phyloP scores from a whole-genome alignment of 1,140 invertebrate species.

The Patella vulgata region DNA sequence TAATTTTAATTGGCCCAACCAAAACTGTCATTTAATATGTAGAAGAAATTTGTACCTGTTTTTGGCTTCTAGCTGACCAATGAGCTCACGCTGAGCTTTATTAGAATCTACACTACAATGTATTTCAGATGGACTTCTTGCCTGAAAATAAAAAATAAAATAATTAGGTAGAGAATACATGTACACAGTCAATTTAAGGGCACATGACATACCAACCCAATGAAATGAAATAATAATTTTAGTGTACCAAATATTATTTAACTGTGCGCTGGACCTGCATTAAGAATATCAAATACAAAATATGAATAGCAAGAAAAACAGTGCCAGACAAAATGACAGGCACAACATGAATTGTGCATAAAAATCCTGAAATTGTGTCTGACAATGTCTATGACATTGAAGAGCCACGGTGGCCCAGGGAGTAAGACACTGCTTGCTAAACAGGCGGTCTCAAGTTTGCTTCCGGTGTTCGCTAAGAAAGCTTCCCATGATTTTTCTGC shows the following conservation, averaged over 20 bases:
- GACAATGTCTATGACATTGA: too few species aligned
- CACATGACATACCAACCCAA: constrained; percentile 1
- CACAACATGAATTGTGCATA: too few species aligned
- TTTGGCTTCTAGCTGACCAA: constrained; percentile 93
- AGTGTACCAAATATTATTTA: not conserved
- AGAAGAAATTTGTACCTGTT: too few species aligned
- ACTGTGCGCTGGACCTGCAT: not conserved
- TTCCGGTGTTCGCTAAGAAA: too few species aligned
- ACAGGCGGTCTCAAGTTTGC: too few species aligned
- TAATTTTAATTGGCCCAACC: too few species aligned
- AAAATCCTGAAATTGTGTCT: too few species aligned
- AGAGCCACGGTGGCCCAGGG: too few species aligned
- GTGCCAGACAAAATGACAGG: not conserved
- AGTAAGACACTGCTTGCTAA: too few species aligned
- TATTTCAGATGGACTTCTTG: constrained; percentile 78
- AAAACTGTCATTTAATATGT: too few species aligned
- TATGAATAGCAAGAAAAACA: not conserved
- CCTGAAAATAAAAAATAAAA: constrained; percentile 51
- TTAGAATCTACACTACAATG: constrained; percentile 82
- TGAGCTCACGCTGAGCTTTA: constrained; percentile 89
- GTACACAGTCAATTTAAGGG: constrained; percentile 1
- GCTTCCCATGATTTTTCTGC: too few species aligned
- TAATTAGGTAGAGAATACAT: constrained; percentile 17
- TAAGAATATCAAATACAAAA: not conserved
- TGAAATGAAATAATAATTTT: not conserved